Conservation (phyloP, 2,888 invertebrate genomes). For the Formica aserva region DNA sequence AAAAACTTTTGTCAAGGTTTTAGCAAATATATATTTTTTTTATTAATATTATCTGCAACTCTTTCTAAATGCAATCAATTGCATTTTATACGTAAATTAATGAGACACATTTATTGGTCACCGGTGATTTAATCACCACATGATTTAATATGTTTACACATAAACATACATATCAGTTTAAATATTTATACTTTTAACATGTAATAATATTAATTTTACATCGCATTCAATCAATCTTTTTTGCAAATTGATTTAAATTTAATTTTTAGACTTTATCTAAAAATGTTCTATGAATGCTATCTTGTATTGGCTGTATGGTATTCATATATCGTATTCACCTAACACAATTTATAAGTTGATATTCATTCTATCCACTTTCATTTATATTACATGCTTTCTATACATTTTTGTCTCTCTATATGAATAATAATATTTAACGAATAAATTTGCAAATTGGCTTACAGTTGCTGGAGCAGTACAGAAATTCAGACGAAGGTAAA, state of each 20-base stretch:
- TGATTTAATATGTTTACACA: conserved; percentile 13
- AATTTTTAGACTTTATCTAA: background rate
- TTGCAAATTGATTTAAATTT: background rate
- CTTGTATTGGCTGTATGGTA: background rate
- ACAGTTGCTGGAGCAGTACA: conserved; percentile 88
- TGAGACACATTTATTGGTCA: conserved; percentile 8
- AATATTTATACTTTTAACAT: conserved; percentile 36
- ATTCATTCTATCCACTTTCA: background rate
- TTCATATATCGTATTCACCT: background rate
- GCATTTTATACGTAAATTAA: background rate
- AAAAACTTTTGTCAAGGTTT: background rate
- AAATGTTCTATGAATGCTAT: background rate
- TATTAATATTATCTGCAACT: background rate
- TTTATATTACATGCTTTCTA: background rate
- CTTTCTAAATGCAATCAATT: background rate
- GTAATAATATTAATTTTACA: conserved; percentile 23
- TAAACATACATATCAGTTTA: background rate
- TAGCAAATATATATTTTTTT: background rate
- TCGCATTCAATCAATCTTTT: background rate
- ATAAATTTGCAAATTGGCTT: conserved; percentile 70
- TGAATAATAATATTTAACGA: background rate
- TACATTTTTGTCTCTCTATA: background rate
- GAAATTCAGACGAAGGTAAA: conserved; percentile 87
- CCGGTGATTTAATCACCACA: background rate
- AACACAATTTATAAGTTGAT: background rate